Evolutionary conservation across 2,113 vertebrate species (phyloP), one percentile per base, ranked within the genome.

Genomic region (Solenodon paradoxus): DNA sequence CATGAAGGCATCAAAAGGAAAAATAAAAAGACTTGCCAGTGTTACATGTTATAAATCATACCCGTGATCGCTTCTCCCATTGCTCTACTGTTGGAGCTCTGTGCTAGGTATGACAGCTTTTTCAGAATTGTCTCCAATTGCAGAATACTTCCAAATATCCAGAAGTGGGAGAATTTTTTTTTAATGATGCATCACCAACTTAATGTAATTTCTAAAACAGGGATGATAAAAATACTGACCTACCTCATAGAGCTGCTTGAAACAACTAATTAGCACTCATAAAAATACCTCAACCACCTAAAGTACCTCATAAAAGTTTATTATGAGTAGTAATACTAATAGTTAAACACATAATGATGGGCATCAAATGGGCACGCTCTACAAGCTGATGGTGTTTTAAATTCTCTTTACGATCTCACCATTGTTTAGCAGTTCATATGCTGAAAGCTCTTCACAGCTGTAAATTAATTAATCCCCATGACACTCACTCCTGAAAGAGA

Each of bases 271-370:
- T 97, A 97, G 80, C 94, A 95, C 95, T 96, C 97, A 92, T 97
- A 97, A 97, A 97, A 97, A 95, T 84, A 96, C 97, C 96, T 96
- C 95, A 96, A 96, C 96, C 96, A 95, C 95, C 66, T 96, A 90
- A 97, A 97, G 96, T 95, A 90, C 90, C 97, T 94, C 97, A 96
- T 97, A 97, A 97, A 97, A 94, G 92, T 97, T 97, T 97, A 97
- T 97, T 97, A 96, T 79, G 92, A 96, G 96, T 95, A 95, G 96
- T 97, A 96, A 97, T 88, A 80, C 92, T 97, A 97, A 97, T 95
- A 96, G 96, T 97, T 96, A 97, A 97, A 95, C 88, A 86, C 92
- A 96, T 97, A 96, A 97, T 97, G 92, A 95, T 94, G 87, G 82
- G 83, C 88, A 96, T 96, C 94, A 94, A 94, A 96, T 49, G 35